These are phyloP conservation scores for Catocala nupta DNA, from an alignment of 2,888 invertebrate species.

Conservation along the genomic window DNA sequence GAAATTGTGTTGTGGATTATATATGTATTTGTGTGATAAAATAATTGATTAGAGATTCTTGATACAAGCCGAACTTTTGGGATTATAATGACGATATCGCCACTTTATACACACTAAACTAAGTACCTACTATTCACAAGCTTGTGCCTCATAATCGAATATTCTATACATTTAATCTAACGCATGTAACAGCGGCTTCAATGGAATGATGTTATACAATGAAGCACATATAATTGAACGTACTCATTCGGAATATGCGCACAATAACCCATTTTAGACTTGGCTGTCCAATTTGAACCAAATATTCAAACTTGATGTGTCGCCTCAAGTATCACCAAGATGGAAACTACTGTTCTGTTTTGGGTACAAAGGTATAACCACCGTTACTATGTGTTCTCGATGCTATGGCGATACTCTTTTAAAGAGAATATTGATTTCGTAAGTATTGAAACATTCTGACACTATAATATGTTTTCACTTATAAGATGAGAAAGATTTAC, in stretches of 20 bases:
- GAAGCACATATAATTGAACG: conserved; percentile 1
- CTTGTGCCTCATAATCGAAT: too few species aligned
- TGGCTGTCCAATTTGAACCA: conserved; percentile 54
- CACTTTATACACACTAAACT: too few species aligned
- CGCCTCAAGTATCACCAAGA: conserved; percentile 56
- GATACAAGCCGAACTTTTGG: too few species aligned
- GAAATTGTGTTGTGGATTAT: too few species aligned
- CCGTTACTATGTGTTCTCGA: conserved; percentile 44
- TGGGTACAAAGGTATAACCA: conserved; percentile 37
- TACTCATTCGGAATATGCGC: conserved; percentile 23
- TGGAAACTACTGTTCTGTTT: conserved; percentile 46
- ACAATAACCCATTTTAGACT: conserved; percentile 44
- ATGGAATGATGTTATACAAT: conserved; percentile 1
- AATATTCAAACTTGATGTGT: conserved; percentile 61
- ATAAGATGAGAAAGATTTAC: not conserved
- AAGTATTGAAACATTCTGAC: conserved; percentile 3
- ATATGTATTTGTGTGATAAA: too few species aligned
- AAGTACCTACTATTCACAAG: too few species aligned
- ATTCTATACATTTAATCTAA: not conserved
- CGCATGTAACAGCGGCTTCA: not conserved
- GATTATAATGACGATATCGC: too few species aligned
- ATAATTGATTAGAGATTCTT: too few species aligned
- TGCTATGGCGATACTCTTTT: conserved; percentile 3
- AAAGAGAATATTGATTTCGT: conserved; percentile 17
- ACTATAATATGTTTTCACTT: not conserved